Conservation (phyloP, 2,113 vertebrate genomes). For the Ginglymostoma cirratum region DNA sequence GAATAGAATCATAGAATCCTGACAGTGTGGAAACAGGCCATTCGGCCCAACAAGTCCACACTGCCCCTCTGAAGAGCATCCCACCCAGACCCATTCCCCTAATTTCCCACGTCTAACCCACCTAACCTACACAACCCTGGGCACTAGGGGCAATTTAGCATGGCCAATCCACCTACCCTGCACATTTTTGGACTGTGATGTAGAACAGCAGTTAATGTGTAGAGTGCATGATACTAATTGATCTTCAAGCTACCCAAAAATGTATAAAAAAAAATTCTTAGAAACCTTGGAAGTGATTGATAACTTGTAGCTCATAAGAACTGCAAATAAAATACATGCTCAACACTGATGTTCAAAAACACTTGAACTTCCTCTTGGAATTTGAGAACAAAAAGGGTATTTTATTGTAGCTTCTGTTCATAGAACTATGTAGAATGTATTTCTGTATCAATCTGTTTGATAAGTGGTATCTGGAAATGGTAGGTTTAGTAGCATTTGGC, state of each 20-base stretch:
- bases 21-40: too few species aligned
- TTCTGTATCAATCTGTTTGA: slow-evolving; percentile 15
- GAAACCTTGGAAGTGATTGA: slow-evolving; percentile 17
- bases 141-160: too few species aligned
- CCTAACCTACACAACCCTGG: too few species aligned
- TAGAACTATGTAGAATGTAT: background rate
- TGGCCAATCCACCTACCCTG: too few species aligned
- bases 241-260: background rate
- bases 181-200: background rate
- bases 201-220: background rate
- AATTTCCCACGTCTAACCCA: too few species aligned
- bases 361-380: background rate
- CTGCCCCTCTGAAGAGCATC: too few species aligned
- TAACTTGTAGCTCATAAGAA: slow-evolving; percentile 9
- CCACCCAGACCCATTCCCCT: too few species aligned
- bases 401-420: background rate
- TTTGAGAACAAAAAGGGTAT: background rate
- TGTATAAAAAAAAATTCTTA: background rate
- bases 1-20: background rate
- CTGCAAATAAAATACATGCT: background rate
- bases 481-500: background rate
- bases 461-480: background rate
- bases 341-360: background rate
- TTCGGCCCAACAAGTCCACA: too few species aligned
- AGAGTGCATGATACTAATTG: background rate